A percentile compares a stretch with the other conserved stretches of the same genome.
Conservation (phyloP, 2,797 vertebrate species). For the Propithecus deckenii region DNA sequence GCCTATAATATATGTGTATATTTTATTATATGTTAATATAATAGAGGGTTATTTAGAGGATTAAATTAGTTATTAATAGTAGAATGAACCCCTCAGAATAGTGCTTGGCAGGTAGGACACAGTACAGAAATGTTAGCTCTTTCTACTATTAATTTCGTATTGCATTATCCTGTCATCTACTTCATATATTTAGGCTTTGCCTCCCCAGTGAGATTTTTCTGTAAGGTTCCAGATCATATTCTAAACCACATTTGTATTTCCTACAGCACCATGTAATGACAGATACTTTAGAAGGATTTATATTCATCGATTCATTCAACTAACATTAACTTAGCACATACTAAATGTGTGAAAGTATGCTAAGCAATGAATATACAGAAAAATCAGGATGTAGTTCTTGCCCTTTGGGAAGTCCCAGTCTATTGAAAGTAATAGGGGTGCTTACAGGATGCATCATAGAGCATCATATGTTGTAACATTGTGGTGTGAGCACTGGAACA, state of each 20-base stretch:
- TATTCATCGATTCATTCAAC: not conserved
- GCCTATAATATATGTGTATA: not conserved
- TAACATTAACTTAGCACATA: not conserved
- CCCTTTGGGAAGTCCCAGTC: not conserved
- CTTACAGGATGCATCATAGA: not conserved
- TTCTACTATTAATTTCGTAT: constrained; percentile 31
- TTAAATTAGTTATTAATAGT: not conserved
- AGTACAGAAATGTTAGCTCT: not conserved
- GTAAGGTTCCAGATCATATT: not conserved
- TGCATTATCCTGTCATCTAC: not conserved
- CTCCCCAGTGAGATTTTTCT: not conserved
- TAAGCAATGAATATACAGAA: not conserved
- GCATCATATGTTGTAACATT: not conserved
- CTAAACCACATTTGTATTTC: not conserved
- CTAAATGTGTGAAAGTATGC: not conserved
- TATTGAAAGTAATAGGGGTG: not conserved
- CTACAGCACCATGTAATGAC: not conserved
- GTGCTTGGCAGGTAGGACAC: not conserved
- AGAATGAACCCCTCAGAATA: not conserved
- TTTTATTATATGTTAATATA: not conserved
- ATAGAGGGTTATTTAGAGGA: not conserved
- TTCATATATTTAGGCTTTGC: not conserved
- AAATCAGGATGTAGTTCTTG: not conserved
- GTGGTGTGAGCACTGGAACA: not conserved
- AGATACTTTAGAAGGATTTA: not conserved